Evolutionary conservation across 2,797 vertebrate species (phyloP).

Genomic region (Crotalus adamanteus): DNA sequence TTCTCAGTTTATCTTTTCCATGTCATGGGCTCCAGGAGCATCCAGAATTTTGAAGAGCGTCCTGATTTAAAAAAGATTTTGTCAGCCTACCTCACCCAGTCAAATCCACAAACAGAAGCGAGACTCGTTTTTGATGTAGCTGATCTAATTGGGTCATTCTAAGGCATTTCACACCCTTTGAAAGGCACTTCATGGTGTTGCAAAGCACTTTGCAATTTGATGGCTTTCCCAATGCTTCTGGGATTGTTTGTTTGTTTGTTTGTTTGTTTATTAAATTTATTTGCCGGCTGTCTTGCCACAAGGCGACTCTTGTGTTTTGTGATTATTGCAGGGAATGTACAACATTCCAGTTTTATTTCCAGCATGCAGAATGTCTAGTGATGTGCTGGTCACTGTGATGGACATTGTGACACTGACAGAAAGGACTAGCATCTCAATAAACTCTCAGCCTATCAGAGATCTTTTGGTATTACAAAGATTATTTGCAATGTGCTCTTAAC

Average conservation of each 20-base stretch:
- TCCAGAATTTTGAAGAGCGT: background rate
- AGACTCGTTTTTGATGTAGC: background rate
- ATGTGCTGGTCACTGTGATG: background rate
- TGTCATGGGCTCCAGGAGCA: background rate
- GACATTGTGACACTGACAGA: background rate
- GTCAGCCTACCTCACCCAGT: background rate
- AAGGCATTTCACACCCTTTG: background rate
- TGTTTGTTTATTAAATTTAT: background rate
- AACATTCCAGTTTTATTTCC: background rate
- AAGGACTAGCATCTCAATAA: background rate
- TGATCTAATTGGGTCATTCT: background rate
- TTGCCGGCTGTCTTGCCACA: rapidly evolving
- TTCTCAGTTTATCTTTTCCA: background rate
- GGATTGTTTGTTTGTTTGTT: background rate
- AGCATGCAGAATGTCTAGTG: background rate
- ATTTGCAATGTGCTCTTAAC: background rate
- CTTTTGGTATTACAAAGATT: background rate
- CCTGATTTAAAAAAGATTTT: background rate
- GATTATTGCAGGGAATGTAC: background rate
- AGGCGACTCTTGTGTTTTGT: background rate
- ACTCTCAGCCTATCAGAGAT: background rate
- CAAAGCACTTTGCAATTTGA: background rate
- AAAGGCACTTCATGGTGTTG: background rate
- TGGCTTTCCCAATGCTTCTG: background rate
- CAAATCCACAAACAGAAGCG: background rate